These are phyloP conservation scores for Empidonax traillii DNA, from an alignment of 2,113 vertebrate species.

Conservation along the genomic window DNA sequence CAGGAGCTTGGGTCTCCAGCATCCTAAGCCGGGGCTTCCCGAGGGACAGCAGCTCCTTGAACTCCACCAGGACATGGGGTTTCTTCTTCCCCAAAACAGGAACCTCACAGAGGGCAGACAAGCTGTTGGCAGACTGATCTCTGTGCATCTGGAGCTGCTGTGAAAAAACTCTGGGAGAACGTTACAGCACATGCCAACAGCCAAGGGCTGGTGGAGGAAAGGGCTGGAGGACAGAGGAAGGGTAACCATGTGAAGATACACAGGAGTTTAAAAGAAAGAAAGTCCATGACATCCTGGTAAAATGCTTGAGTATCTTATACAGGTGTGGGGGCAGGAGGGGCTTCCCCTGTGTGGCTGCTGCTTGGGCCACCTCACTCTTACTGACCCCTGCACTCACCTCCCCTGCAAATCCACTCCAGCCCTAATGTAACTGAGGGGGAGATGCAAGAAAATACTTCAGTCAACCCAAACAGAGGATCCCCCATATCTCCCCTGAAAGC, in stretches of 20 bases:
- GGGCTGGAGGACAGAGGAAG: background rate
- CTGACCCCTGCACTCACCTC: background rate
- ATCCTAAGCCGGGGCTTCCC: background rate
- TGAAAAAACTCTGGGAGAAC: background rate
- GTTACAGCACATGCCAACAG: background rate
- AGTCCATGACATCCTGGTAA: background rate
- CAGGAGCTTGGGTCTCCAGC: background rate
- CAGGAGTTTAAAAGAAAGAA: background rate
- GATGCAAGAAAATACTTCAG: background rate
- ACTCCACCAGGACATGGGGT: background rate
- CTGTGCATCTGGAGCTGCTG: background rate
- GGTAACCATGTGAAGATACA: rapidly evolving
- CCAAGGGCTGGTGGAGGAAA: background rate
- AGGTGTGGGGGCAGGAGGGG: background rate
- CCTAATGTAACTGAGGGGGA: background rate
- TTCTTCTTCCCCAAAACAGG: background rate
- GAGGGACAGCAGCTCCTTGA: background rate
- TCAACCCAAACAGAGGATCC: background rate
- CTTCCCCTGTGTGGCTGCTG: background rate
- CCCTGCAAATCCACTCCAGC: background rate
- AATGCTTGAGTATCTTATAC: rapidly evolving
- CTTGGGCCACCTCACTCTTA: background rate
- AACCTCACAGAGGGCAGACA: background rate
- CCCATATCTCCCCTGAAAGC: background rate
- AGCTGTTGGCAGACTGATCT: background rate